Evolutionary conservation across 2,888 invertebrate species (phyloP).

Genomic region (Andrena haemorrhoa): DNA sequence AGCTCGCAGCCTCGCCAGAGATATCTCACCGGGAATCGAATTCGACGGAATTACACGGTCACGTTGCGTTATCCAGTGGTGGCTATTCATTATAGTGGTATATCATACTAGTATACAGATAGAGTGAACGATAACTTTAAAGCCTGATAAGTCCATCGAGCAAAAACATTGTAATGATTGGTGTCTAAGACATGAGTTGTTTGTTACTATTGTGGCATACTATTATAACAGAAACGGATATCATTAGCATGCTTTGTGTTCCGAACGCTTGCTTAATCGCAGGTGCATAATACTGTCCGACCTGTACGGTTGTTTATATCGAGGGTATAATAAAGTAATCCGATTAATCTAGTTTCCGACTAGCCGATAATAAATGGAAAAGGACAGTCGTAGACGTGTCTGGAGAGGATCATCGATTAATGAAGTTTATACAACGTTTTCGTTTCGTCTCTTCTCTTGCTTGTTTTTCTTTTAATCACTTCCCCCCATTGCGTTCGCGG

Average conservation of each 20-base stretch:
- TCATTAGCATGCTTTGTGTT: slow-evolving; percentile 67
- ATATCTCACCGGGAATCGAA: slow-evolving; percentile 19
- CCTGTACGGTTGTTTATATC: slow-evolving; percentile 50
- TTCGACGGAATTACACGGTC: slow-evolving; percentile 13
- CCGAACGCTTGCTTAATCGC: slow-evolving; percentile 47
- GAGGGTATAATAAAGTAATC: slow-evolving; percentile 43
- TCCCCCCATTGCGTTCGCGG: slow-evolving; percentile 23
- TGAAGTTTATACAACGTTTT: slow-evolving; percentile 44
- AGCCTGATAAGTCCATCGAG: slow-evolving; percentile 50
- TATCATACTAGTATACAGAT: slow-evolving; percentile 59
- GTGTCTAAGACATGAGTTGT: slow-evolving; percentile 60
- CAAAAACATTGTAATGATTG: slow-evolving; percentile 58
- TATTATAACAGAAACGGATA: slow-evolving; percentile 56
- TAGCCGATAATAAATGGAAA: slow-evolving; percentile 29
- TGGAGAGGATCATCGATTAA: slow-evolving; percentile 45
- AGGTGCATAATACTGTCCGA: slow-evolving; percentile 53
- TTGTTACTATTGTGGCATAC: slow-evolving; percentile 61
- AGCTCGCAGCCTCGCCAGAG: slow-evolving; percentile 5
- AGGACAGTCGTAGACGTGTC: slow-evolving; percentile 38
- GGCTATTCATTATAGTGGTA: slow-evolving; percentile 58
- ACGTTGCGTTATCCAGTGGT: slow-evolving; percentile 48
- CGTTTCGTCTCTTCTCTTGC: slow-evolving; percentile 15
- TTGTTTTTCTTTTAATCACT: neutral
- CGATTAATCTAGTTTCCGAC: slow-evolving; percentile 51
- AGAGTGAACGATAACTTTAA: slow-evolving; percentile 51